Evolutionary conservation across 2,797 vertebrate species (phyloP).

Genomic region (Parauchenoglanis ngamensis): DNA sequence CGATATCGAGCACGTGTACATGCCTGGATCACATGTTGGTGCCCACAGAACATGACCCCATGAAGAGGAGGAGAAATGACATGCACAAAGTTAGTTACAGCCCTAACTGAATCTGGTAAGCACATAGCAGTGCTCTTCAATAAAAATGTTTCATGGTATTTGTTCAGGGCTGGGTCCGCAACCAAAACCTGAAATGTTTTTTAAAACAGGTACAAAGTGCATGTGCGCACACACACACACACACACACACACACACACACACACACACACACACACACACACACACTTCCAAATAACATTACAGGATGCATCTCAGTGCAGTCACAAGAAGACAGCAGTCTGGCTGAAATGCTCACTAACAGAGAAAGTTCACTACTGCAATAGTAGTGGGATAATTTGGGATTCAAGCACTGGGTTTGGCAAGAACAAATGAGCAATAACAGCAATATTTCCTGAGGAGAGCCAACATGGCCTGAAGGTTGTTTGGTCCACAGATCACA

Average conservation of each 20-base stretch:
- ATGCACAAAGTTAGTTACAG: background rate
- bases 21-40: background rate
- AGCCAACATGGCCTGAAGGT: background rate
- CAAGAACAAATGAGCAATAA: background rate
- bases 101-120: background rate
- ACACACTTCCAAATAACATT: background rate
- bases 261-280: background rate
- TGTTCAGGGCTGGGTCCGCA: background rate
- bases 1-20: background rate
- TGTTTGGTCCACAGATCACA: background rate
- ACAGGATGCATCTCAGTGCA: background rate
- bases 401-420: background rate
- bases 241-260: too few relatives aligned
- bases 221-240: too few relatives aligned
- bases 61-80: background rate
- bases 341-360: background rate
- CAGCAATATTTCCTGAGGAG: background rate
- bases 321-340: too few relatives aligned
- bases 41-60: background rate
- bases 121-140: background rate
- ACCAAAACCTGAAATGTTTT: background rate
- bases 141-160: background rate
- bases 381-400: background rate
- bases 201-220: background rate
- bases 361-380: background rate